phyloP scores from a whole-genome alignment of 2,888 invertebrate species.

The Panopea generosa region DNA sequence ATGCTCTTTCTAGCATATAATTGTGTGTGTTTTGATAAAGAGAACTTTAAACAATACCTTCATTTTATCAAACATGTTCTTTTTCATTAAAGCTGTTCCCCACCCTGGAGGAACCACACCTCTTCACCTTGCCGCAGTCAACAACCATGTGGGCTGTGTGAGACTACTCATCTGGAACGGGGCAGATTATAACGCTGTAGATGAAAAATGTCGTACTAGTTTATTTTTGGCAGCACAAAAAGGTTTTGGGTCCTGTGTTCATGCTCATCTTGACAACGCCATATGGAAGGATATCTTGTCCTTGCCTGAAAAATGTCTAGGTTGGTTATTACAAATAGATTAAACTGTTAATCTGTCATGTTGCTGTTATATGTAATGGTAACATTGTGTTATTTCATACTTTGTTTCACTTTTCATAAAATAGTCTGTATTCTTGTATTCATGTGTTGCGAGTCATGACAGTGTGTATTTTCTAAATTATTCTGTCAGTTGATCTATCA shows the following conservation, averaged over 20 bases:
- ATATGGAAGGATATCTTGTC: slow-evolving; percentile 83
- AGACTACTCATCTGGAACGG: slow-evolving; percentile 82
- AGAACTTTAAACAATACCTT: too few species aligned
- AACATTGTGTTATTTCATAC: too few species aligned
- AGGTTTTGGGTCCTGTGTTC: slow-evolving; percentile 76
- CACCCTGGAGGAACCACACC: slow-evolving; percentile 83
- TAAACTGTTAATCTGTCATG: too few species aligned
- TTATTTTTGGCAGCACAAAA: slow-evolving; percentile 81
- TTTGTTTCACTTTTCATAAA: too few species aligned
- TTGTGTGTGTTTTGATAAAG: too few species aligned
- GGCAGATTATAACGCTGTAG: slow-evolving; percentile 83
- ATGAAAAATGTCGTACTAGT: slow-evolving; percentile 81
- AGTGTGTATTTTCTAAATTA: too few species aligned
- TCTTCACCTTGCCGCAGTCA: slow-evolving; percentile 80
- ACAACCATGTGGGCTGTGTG: slow-evolving; percentile 81
- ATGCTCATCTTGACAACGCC: slow-evolving; percentile 82
- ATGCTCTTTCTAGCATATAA: too few species aligned
- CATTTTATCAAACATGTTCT: too few species aligned
- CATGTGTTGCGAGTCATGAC: too few species aligned
- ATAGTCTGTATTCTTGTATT: too few species aligned
- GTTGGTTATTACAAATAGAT: slow-evolving; percentile 57
- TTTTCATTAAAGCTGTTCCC: slow-evolving; percentile 73
- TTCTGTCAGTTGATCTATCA: too few species aligned
- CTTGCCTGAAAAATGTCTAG: slow-evolving; percentile 78
- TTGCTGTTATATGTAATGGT: too few species aligned